phyloP scores from a whole-genome alignment of 2,888 invertebrate species.

The Schizaphis graminum region DNA sequence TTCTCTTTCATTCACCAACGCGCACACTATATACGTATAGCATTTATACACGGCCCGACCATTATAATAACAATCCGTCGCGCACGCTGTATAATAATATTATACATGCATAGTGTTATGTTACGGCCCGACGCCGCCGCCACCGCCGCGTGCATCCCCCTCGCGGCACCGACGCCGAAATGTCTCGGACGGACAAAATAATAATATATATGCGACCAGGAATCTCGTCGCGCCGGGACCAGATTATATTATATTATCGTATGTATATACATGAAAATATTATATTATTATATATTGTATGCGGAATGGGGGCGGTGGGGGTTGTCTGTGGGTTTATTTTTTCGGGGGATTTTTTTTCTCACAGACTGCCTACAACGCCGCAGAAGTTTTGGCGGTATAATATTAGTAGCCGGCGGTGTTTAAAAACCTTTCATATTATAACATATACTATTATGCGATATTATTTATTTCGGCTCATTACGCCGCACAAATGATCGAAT shows the following conservation, averaged over 20 bases:
- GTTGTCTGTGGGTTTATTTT: background rate
- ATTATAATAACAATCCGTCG: conserved; percentile 36
- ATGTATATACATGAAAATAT: background rate
- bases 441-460: background rate
- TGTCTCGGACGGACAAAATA: conserved; percentile 20
- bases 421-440: background rate
- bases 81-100: conserved; percentile 29
- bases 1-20: conserved; percentile 59
- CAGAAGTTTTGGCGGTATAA: background rate
- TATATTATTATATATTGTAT: background rate
- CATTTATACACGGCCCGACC: conserved; percentile 5
- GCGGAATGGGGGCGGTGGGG: background rate
- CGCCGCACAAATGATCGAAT: background rate
- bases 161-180: conserved; percentile 32
- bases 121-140: background rate
- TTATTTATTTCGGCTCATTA: background rate
- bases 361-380: background rate
- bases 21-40: background rate
- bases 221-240: conserved; percentile 1
- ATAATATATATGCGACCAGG: conserved; percentile 1
- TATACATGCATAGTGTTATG: background rate
- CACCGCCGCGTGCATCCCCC: conserved; percentile 7
- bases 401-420: background rate
- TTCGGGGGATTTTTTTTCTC: background rate
- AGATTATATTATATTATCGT: background rate